A percentile compares a stretch with the other conserved stretches of the same genome.
These are phyloP conservation scores for Apostichopus parvimensis DNA, from an alignment of 35 echinoderm and acorn worm genomes.

Conservation along the genomic window DNA sequence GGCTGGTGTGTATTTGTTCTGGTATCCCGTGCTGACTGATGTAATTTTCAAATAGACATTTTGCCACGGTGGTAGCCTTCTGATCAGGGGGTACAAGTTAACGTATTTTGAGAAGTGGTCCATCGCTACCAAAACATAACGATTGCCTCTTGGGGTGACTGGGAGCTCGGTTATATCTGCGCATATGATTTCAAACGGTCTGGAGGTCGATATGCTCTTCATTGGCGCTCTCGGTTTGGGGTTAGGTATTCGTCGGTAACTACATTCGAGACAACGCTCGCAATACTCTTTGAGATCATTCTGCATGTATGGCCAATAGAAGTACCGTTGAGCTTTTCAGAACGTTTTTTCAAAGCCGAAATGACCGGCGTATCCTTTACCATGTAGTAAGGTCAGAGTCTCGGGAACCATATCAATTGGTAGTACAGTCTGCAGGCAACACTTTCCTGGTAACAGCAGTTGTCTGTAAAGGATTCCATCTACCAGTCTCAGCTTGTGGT, in stretches of 20 bases:
- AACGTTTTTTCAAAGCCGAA: constrained; percentile 23
- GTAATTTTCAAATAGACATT: constrained; percentile 41
- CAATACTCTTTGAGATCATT: neutral
- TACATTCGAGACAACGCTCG: neutral
- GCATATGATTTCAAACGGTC: constrained; percentile 32
- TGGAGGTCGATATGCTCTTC: neutral
- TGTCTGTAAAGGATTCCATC: constrained; percentile 5
- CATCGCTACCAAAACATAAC: constrained; percentile 42
- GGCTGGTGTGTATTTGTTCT: constrained; percentile 56
- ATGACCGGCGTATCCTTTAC: constrained; percentile 1
- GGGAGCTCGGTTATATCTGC: constrained; percentile 41
- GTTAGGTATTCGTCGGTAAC: neutral
- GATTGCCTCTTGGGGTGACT: constrained; percentile 21
- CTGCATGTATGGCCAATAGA: constrained; percentile 20
- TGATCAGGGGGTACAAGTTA: neutral
- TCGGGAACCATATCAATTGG: neutral
- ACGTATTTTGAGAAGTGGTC: constrained; percentile 22
- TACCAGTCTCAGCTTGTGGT: neutral
- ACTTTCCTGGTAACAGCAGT: constrained; percentile 29
- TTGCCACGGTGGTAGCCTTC: neutral
- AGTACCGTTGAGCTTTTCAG: neutral
- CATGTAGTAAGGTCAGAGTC: neutral
- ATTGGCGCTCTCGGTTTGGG: neutral
- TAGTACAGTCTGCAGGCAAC: constrained; percentile 9
- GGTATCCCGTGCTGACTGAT: constrained; percentile 60